Evolutionary conservation across 1,140 invertebrate species (phyloP), one percentile per base, ranked within the genome.

Genomic region (Cardiocondyla obscurior): DNA sequence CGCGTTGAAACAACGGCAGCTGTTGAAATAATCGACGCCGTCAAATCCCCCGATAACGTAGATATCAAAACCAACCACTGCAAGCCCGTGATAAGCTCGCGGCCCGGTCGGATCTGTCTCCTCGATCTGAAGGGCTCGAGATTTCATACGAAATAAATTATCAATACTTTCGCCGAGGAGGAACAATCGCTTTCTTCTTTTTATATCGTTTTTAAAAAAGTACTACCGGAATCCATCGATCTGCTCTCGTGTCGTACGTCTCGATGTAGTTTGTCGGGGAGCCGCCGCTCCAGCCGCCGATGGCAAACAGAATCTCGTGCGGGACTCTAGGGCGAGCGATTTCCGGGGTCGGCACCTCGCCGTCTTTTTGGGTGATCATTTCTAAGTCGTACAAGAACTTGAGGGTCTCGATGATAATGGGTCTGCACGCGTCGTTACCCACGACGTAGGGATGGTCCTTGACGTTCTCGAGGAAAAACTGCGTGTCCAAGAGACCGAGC

Each of bases 401-500:
- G 0, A 97, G 88, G 0, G 96, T 97, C 82, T 97, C 96, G 22
- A 97, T 97, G n/a, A 97, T 95, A 22, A 97, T 94, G 0, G 96
- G 96, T 33, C 95, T 94, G 84, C 96, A 97, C 2, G 94, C 94
- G 7, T 96, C 95, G 83, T 95, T 96, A 1, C 95, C 94, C 1
- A 94, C 92, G 0, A 97, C 96, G 89, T 95, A 96, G 8, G 93
- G 95, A 92, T 95, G 95, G 73, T 95, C 95, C 83, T 96, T 96
- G 0, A 96, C 95, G 79, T 95, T 95, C 87, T 97, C 96, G 28
- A 97, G 92, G 89, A 97, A 97, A 89, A 96, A 97, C 62, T 97
- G 96, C 0, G 97, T 98, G 70, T 98, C 97, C 87, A 99, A 94
- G 0, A 99, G 94, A 5, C 98, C 98, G 2, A 98, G 95, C 22